Percentiles rank a stretch among this genome's conserved stretches.
Evolutionary conservation across 2,113 vertebrate species (phyloP).

Genomic region (Chrysemys picta): DNA sequence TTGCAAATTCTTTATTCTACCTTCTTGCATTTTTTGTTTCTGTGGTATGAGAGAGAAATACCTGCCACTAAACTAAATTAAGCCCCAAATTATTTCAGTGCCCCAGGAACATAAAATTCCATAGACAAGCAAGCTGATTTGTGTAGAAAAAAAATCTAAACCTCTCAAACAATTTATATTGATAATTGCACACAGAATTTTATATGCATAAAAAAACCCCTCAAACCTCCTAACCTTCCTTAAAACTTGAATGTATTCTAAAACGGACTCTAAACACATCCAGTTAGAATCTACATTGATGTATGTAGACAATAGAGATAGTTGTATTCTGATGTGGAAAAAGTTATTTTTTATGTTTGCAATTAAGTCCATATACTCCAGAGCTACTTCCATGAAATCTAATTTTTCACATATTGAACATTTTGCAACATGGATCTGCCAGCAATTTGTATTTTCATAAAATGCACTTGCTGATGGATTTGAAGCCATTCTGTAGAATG

Average conservation of each 20-base stretch:
- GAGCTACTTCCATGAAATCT: conserved; percentile 32
- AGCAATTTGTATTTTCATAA: conserved; percentile 40
- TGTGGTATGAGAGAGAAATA: background rate
- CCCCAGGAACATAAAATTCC: background rate
- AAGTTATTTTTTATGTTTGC: conserved; percentile 37
- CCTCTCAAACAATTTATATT: background rate
- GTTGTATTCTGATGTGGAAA: background rate
- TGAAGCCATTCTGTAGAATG: background rate
- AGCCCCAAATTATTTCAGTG: background rate
- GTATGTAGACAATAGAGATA: background rate
- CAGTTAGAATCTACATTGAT: background rate
- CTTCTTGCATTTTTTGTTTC: background rate
- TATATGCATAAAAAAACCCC: background rate
- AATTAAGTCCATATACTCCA: conserved; percentile 35
- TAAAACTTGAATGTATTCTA: conserved; percentile 9
- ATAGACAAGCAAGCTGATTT: background rate
- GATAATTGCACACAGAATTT: background rate
- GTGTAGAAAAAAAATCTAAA: background rate
- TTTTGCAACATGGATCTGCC: background rate
- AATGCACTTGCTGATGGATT: conserved; percentile 17
- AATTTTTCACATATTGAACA: conserved; percentile 56
- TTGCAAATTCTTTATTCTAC: background rate
- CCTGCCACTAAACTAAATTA: background rate
- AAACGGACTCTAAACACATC: background rate
- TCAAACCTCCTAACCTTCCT: background rate